Base-by-base conservation (phyloP, 2,888 invertebrate genomes). In the Antitype chi region DNA sequence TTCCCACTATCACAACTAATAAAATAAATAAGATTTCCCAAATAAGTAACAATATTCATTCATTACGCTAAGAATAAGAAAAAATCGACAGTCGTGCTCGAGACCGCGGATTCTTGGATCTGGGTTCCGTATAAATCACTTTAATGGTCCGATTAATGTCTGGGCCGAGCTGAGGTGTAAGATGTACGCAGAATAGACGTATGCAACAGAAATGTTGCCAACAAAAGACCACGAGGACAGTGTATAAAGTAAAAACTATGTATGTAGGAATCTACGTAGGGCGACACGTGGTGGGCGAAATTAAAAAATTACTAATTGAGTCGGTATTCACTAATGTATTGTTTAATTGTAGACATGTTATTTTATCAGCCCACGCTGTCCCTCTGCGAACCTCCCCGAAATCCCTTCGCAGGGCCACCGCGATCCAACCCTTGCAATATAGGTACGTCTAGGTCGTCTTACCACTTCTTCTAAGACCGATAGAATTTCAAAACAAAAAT, bases 91-190 rank as follows among this genome's bases (percentile, higher is more conserved):
- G 89, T 90, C 92, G 91, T 93, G 91, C 90, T 91, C 87, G 78
- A 85, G 88, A 86, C 86, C 90, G 87, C 87, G 89, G 91, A 92
- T 91, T 90, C 89, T 81, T 90, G 91, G 93, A 94, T 91, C 89
- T 88, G 90, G 90, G 91, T 90, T 90, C 89, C 76, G 86, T 89
- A 93, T 94, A 95, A 94, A 95, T 95, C 94, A 94, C 94, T 91
- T 92, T 94, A 94, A 95, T 94, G 94, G 93, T 87, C 93, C 92
- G 92, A 87, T 91, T 94, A 94, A 94, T 94, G 93, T 93, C 90
- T 82, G 87, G 88, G 86, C 80, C 80, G 80, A 74, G 75, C 75
- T 90, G 91, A 94, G 93, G 92, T 94, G 92, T 89, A 89, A 90
- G 89, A 90, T 91, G 91, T 92, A 92, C 87, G 86, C 87, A 85